Base-by-base conservation (phyloP, 2,797 vertebrate genomes). In the Catostomus latipinnis region DNA sequence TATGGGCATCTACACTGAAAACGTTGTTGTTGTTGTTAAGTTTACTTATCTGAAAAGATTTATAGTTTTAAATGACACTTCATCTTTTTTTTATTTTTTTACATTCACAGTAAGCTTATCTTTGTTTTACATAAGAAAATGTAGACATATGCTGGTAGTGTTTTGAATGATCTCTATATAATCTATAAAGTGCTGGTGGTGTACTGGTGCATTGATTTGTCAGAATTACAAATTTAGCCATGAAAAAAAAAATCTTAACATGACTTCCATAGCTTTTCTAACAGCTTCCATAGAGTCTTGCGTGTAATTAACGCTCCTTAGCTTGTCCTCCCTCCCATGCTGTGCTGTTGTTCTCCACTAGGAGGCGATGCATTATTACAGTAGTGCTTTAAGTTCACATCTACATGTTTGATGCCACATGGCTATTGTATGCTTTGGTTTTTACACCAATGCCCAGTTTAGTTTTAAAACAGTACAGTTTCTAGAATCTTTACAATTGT, bases 331-430 rank as follows among this genome's bases (percentile, higher is more conserved):
- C 58, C 74, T 56, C 65, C 71, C 63, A 50, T 76, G 66, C 72
- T 65, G 53, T 7, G 73, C 48, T 60, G 0, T 7, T 52, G 54
- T 69, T 48, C 13, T 74, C 90, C 92, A 88, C 88, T 87, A 91
- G 93, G 89, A 87, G 92, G 90, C 10, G 87, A 83, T 88, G 82
- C 70, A 18, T 80, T 76, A 86, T 88, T 78, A 12, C 69, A 52
- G 53, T 81, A 63, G 6, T n/a, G 72, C 43, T 63, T 12, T 1
- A 0, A 60, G 6, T 12, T 34, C 34, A 34, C 34, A 34, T 76
- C 58, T 46, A 18, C 12, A 34, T 11, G 61, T 56, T 7, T n/a
- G 1, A 79, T 34, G 50, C 75, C 49, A 43, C 71, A 8, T 45
- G 61, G 66, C 76, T 14, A 50, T 82, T 80, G 72, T 85, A 70